Evolutionary conservation across 2,888 invertebrate species (phyloP).

Genomic region (Drosophila infuscata): DNA sequence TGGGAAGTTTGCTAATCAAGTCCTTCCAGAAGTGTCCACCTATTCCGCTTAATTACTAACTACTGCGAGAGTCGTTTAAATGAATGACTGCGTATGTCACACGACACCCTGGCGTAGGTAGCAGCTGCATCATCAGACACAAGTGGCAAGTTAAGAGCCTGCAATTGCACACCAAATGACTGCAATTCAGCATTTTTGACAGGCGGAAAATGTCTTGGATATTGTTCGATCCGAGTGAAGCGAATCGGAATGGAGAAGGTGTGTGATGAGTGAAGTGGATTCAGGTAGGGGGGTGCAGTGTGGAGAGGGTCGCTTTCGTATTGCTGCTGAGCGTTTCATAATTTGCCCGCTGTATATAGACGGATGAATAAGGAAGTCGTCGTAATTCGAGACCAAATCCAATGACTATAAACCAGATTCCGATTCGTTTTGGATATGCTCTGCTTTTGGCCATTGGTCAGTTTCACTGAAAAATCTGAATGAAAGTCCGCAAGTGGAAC

Average conservation of each 20-base stretch:
- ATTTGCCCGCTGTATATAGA: constrained; percentile 43
- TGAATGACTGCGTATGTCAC: constrained; percentile 39
- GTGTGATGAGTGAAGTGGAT: neutral
- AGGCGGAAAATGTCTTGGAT: constrained; percentile 67
- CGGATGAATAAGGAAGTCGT: constrained; percentile 61
- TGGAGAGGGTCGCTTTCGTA: constrained; percentile 48
- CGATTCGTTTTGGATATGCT: constrained; percentile 52
- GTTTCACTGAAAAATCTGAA: constrained; percentile 66
- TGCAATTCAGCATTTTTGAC: constrained; percentile 65
- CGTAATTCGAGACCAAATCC: constrained; percentile 45
- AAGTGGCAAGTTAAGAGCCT: constrained; percentile 16
- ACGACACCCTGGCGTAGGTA: constrained; percentile 24
- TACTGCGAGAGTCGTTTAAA: constrained; percentile 57
- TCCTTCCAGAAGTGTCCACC: constrained; percentile 21
- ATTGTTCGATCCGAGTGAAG: constrained; percentile 31
- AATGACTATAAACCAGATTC: constrained; percentile 72
- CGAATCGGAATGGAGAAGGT: constrained; percentile 1
- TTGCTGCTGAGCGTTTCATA: constrained; percentile 64
- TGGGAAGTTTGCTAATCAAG: constrained; percentile 49
- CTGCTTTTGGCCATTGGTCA: constrained; percentile 63
- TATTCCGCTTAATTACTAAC: neutral
- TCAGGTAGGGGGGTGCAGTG: constrained; percentile 4
- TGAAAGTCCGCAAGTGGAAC: constrained; percentile 69
- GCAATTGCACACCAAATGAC: constrained; percentile 50
- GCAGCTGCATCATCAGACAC: constrained; percentile 15